phyloP scores from a whole-genome alignment of 2,113 vertebrate genomes.

The Equus przewalskii region DNA sequence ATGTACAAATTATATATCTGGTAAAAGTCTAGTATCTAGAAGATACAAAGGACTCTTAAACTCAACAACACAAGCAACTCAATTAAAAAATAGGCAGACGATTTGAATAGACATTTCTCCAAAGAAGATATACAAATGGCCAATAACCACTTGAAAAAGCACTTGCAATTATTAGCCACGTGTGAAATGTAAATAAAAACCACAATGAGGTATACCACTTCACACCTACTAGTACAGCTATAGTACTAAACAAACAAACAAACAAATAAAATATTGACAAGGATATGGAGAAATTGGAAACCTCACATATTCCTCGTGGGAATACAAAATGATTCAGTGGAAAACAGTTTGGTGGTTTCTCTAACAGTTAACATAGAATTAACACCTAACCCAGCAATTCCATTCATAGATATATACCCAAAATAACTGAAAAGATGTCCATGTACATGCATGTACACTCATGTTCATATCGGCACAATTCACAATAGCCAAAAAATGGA shows the following conservation, averaged over 20 bases:
- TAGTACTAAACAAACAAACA: not conserved
- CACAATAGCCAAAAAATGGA: not conserved
- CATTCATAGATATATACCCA: too few species aligned
- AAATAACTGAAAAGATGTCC: not conserved
- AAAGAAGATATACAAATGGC: too few species aligned
- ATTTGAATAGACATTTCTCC: not conserved
- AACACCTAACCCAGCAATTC: too few species aligned
- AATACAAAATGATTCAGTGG: not conserved
- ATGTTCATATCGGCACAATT: not conserved
- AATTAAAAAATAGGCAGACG: not conserved
- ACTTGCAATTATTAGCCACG: not conserved
- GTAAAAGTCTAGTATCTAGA: not conserved
- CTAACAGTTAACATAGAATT: too few species aligned
- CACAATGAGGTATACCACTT: not conserved
- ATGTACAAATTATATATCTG: not conserved
- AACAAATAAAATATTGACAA: not conserved
- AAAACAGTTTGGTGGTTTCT: not conserved
- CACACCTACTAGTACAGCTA: not conserved
- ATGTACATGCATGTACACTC: not conserved
- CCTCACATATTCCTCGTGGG: not conserved
- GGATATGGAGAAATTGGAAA: not conserved
- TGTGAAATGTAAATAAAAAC: not conserved
- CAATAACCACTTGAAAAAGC: not conserved
- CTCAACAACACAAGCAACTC: not conserved
- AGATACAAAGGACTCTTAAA: not conserved